Conservation (phyloP, 2,888 invertebrate genomes). For the Cyclophora albipunctata region DNA sequence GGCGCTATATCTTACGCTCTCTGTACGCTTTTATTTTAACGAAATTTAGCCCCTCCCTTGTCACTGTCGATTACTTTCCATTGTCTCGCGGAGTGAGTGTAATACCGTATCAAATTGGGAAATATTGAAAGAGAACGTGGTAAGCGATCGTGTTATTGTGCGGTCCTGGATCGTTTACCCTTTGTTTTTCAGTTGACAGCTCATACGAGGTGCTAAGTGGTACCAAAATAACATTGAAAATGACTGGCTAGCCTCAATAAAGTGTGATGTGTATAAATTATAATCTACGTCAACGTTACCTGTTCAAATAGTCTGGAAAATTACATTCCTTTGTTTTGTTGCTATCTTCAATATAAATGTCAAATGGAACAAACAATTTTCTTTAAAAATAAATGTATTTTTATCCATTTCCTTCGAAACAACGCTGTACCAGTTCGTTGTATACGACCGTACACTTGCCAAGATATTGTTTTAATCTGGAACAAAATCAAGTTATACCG, state of each 20-base stretch:
- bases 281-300: no score
- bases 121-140: constrained; percentile 71
- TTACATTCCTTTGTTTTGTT: no score
- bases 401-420: not conserved
- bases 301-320: no score
- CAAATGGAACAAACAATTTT: not conserved
- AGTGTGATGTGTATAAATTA: no score
- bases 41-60: constrained; percentile 69
- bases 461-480: not conserved
- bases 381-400: no score
- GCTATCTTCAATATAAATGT: no score
- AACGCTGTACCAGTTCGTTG: not conserved
- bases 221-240: no score
- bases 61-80: constrained; percentile 71
- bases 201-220: no score
- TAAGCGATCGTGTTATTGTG: constrained; percentile 48
- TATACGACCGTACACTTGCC: not conserved
- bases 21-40: constrained; percentile 74
- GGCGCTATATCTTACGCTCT: constrained; percentile 71
- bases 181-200: no score
- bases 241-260: no score
- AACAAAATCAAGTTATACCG: not conserved
- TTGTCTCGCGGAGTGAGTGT: constrained; percentile 55
- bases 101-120: constrained; percentile 68
- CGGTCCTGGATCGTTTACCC: constrained; percentile 29